Evolutionary conservation across 23 tunicate genomes (phyloP).

Genomic region (Halocynthia roretzi): DNA sequence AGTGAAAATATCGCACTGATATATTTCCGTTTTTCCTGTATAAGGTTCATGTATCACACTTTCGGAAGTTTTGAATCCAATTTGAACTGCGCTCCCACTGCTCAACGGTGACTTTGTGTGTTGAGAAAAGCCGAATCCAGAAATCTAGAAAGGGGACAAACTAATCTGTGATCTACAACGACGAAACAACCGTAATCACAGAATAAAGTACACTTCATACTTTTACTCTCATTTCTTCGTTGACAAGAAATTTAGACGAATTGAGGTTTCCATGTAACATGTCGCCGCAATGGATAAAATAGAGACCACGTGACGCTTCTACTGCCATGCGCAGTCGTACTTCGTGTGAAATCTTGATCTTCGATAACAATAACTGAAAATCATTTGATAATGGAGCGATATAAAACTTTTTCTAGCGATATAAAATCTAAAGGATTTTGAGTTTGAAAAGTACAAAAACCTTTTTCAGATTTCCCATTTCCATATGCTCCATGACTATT

Average conservation of each 20-base stretch:
- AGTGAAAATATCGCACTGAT: slow-evolving; percentile 4
- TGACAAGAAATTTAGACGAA: slow-evolving; percentile 44
- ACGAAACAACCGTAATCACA: background rate
- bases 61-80: background rate
- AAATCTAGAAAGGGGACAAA: slow-evolving; percentile 21
- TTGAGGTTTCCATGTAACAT: slow-evolving; percentile 47
- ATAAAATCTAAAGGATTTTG: background rate
- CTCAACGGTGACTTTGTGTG: slow-evolving; percentile 11
- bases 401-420: background rate
- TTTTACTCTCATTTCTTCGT: slow-evolving; percentile 56
- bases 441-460: background rate
- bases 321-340: slow-evolving; percentile 35
- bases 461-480: slow-evolving; percentile 38
- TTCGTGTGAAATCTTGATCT: slow-evolving; percentile 3
- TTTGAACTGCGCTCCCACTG: background rate
- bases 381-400: background rate
- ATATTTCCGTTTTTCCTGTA: slow-evolving; percentile 32
- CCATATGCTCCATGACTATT: slow-evolving; percentile 49
- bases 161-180: background rate
- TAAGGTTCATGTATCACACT: background rate
- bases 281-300: slow-evolving; percentile 69
- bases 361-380: slow-evolving; percentile 22
- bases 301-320: slow-evolving; percentile 53
- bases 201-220: slow-evolving; percentile 8
- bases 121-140: slow-evolving; percentile 61